Percentiles rank a stretch among this genome's conserved stretches.
These are phyloP conservation scores for Drosophila infuscata DNA, from an alignment of 2,888 invertebrate species.

Conservation along the genomic window DNA sequence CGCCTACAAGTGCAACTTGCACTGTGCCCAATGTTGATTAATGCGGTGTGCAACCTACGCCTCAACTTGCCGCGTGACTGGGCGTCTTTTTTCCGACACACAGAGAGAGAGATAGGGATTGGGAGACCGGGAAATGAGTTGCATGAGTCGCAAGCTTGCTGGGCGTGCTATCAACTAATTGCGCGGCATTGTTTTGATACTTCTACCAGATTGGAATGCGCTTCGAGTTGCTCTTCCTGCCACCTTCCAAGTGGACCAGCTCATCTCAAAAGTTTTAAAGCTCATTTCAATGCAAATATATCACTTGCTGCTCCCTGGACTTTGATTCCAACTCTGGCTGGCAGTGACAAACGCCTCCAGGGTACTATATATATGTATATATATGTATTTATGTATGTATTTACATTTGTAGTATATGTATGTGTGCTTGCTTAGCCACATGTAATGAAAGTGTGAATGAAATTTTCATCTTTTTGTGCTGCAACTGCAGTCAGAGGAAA, in stretches of 20 bases:
- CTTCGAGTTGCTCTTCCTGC: conserved; percentile 28
- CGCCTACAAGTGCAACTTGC: conserved; percentile 35
- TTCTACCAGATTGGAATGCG: conserved; percentile 45
- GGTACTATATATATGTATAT: conserved; percentile 69
- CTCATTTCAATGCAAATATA: conserved; percentile 56
- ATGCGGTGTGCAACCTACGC: conserved; percentile 49
- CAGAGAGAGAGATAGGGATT: not conserved
- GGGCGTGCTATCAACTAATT: conserved; percentile 67
- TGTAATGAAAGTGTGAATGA: conserved; percentile 78
- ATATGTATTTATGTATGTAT: not conserved
- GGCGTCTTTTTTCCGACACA: conserved; percentile 55
- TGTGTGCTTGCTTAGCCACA: conserved; percentile 29
- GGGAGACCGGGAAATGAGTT: conserved; percentile 65
- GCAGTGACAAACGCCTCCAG: conserved; percentile 67
- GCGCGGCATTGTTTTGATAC: conserved; percentile 58
- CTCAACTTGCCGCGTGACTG: conserved; percentile 67
- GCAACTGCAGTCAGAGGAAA: conserved; percentile 38
- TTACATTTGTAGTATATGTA: not conserved
- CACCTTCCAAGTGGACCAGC: not conserved
- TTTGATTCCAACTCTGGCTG: conserved; percentile 20
- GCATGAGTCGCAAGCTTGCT: conserved; percentile 45
- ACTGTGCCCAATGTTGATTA: conserved; percentile 74
- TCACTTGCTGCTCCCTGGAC: conserved; percentile 19
- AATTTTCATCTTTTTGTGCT: conserved; percentile 53
- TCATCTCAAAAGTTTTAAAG: conserved; percentile 41